Conservation (phyloP, 2,113 vertebrate genomes). For the Grammatotria lemairii region DNA sequence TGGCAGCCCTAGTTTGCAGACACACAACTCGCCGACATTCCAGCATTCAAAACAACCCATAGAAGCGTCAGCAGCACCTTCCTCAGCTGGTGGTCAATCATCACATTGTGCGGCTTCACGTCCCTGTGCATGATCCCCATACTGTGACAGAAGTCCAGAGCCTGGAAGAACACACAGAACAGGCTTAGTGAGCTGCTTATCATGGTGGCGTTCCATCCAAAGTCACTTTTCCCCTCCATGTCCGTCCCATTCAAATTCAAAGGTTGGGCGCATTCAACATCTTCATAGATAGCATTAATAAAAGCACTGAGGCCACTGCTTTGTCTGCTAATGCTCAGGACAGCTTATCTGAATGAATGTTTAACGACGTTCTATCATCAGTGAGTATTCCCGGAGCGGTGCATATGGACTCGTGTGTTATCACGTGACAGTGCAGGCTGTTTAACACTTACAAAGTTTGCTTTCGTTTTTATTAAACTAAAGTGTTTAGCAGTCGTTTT, state of each 20-base stretch:
- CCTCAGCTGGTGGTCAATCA: slow-evolving; percentile 98
- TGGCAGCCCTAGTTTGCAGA: not conserved
- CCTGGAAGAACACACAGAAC: slow-evolving; percentile 48
- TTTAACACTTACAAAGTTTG: not conserved
- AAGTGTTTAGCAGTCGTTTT: not conserved
- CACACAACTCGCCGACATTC: not conserved
- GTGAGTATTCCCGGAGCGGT: not conserved
- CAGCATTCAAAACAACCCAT: not conserved
- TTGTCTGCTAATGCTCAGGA: not conserved
- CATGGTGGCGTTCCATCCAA: not conserved
- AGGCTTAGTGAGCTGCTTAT: not conserved
- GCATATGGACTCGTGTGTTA: not conserved
- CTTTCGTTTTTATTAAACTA: not conserved
- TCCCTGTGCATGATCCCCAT: slow-evolving; percentile 99
- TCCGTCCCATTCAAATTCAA: not conserved
- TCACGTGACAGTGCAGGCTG: not conserved
- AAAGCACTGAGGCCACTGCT: not conserved
- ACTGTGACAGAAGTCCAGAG: slow-evolving; percentile 99
- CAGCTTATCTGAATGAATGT: not conserved
- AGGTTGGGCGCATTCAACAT: not conserved
- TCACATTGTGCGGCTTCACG: slow-evolving; percentile 98
- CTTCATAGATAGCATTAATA: not conserved
- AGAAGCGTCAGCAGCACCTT: slow-evolving; percentile 76
- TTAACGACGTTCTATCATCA: not conserved
- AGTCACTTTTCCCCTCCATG: not conserved